Conservation (phyloP, 1,140 invertebrate species). For the Bombus cullumanus region DNA sequence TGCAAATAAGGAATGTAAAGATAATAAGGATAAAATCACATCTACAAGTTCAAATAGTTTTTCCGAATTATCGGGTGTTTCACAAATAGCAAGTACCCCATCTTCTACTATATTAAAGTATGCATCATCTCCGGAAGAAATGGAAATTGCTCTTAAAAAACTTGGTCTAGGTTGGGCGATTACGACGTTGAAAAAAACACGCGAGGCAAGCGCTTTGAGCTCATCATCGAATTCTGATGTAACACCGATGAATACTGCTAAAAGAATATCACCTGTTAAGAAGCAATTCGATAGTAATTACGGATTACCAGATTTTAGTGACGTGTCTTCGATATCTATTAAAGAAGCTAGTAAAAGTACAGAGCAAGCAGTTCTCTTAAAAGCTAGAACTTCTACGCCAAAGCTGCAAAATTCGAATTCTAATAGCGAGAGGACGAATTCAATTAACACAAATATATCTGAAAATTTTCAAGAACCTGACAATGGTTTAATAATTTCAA, state of each 20-base stretch:
- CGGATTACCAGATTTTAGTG: constrained; percentile 76
- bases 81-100: constrained; percentile 75
- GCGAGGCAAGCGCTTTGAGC: constrained; percentile 85
- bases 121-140: constrained; percentile 81
- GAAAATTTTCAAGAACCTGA: constrained; percentile 67
- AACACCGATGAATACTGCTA: constrained; percentile 69
- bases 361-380: constrained; percentile 77
- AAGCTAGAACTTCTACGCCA: constrained; percentile 80
- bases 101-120: constrained; percentile 71
- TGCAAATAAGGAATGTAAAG: constrained; percentile 22
- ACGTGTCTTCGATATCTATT: constrained; percentile 81
- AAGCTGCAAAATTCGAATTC: constrained; percentile 76
- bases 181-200: constrained; percentile 86
- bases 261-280: constrained; percentile 72
- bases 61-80: constrained; percentile 77
- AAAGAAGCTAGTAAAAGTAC: constrained; percentile 80
- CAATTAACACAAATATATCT: constrained; percentile 68
- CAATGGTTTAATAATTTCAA: constrained; percentile 68
- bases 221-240: constrained; percentile 84
- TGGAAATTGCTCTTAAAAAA: constrained; percentile 83
- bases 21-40: constrained; percentile 64
- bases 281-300: constrained; percentile 67
- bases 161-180: constrained; percentile 87
- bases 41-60: constrained; percentile 75
- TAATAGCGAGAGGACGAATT: constrained; percentile 65